Evolutionary conservation across 2,888 invertebrate genomes (phyloP).

Genomic region (Synanthedon myopaeformis): DNA sequence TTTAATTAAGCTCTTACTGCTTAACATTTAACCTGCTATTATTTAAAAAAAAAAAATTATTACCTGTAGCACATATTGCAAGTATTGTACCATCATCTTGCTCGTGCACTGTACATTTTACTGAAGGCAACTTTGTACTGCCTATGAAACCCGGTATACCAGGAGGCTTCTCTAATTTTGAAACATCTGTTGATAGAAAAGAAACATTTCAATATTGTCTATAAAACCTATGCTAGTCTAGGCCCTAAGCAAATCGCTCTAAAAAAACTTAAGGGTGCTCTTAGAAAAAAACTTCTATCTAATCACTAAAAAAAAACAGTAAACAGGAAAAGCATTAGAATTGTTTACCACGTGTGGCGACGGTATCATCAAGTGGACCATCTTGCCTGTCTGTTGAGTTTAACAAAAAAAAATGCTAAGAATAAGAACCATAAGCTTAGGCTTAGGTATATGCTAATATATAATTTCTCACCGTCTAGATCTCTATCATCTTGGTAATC

Average conservation of each 20-base stretch:
- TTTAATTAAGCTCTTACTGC: no score
- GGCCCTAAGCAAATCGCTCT: neutral
- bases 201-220: neutral
- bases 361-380: no score
- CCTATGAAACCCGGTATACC: constrained; percentile 63
- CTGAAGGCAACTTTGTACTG: constrained; percentile 48
- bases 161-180: constrained; percentile 72
- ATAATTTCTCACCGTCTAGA: constrained; percentile 69
- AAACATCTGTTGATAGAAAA: constrained; percentile 73
- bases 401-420: no score
- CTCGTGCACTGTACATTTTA: constrained; percentile 83
- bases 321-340: no score
- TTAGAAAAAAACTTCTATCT: no score
- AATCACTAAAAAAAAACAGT: no score
- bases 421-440: no score
- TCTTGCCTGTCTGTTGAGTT: no score
- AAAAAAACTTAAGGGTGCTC: no score
- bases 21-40: no score
- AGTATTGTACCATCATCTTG: constrained; percentile 93
- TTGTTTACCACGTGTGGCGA: no score
- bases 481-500: constrained; percentile 61
- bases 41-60: no score
- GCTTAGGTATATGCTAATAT: neutral
- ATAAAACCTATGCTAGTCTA: neutral
- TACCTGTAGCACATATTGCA: constrained; percentile 85